Percentiles rank a stretch among this genome's conserved stretches.
These are phyloP conservation scores for Brachyopa scutellaris DNA, from an alignment of 2,888 invertebrate species.

Conservation along the genomic window DNA sequence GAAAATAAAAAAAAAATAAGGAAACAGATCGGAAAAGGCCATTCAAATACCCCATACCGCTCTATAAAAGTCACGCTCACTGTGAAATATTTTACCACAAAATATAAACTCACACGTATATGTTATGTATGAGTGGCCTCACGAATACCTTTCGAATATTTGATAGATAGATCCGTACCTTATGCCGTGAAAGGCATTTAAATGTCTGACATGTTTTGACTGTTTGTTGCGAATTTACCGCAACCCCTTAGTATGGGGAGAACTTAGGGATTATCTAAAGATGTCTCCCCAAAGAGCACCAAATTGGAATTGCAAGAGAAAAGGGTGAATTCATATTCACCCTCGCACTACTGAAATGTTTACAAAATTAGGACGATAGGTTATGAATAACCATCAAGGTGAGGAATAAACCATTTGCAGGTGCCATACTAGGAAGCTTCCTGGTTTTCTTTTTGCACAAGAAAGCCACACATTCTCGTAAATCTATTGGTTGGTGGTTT, in stretches of 20 bases:
- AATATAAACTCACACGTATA: no score
- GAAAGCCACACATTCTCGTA: background rate
- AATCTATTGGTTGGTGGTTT: background rate
- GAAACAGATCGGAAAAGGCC: no score
- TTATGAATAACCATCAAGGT: constrained; percentile 59
- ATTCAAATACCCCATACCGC: no score
- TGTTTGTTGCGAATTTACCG: constrained; percentile 9
- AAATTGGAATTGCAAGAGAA: background rate
- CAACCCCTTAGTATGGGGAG: constrained; percentile 2
- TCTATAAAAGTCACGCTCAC: background rate
- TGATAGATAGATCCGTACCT: constrained; percentile 28
- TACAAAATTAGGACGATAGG: constrained; percentile 54
- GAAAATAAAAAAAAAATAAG: no score
- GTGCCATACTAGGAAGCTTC: no score
- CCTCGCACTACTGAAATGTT: constrained; percentile 5
- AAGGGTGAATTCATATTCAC: background rate
- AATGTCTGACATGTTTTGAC: constrained; percentile 39
- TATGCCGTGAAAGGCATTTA: constrained; percentile 32
- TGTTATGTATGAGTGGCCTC: no score
- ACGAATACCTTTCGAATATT: background rate
- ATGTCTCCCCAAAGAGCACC: background rate
- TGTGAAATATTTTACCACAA: background rate
- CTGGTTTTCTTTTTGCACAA: no score
- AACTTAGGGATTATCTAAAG: background rate
- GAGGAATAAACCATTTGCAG: no score